Evolutionary conservation across 2,113 vertebrate genomes (phyloP).

Genomic region (Anhinga anhinga): DNA sequence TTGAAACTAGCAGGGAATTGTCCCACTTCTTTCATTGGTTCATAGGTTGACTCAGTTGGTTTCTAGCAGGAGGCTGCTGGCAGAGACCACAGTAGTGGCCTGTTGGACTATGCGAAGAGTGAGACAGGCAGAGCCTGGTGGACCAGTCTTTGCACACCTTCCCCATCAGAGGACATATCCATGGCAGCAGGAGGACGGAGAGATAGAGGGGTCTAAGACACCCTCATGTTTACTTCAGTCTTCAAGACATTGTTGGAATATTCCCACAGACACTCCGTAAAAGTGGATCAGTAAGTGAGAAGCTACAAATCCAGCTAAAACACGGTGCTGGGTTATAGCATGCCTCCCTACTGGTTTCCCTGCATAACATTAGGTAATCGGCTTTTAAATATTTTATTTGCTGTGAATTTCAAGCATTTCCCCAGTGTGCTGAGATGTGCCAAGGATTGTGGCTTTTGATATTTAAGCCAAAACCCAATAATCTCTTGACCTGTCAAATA

Average conservation of each 20-base stretch:
- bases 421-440: background rate
- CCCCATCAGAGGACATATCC: background rate
- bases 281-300: background rate
- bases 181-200: background rate
- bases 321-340: background rate
- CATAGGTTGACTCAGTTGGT: background rate
- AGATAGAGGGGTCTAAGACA: background rate
- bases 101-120: background rate
- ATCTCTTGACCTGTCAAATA: slow-evolving; percentile 59
- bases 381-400: slow-evolving; percentile 60
- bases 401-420: slow-evolving; percentile 47
- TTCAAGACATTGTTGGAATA: background rate
- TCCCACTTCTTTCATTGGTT: background rate
- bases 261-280: background rate
- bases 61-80: background rate
- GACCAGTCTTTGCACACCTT: background rate
- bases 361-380: slow-evolving; percentile 31
- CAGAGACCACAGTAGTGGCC: background rate
- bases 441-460: slow-evolving; percentile 25
- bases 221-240: background rate
- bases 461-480: slow-evolving; percentile 22
- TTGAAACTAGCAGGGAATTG: background rate
- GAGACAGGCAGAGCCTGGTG: background rate
- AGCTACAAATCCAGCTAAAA: background rate
- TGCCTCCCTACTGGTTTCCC: background rate